Evolutionary conservation across 2,113 vertebrate species (phyloP), one percentile per base, ranked within the genome.

Genomic region (Clarias batrachus): DNA sequence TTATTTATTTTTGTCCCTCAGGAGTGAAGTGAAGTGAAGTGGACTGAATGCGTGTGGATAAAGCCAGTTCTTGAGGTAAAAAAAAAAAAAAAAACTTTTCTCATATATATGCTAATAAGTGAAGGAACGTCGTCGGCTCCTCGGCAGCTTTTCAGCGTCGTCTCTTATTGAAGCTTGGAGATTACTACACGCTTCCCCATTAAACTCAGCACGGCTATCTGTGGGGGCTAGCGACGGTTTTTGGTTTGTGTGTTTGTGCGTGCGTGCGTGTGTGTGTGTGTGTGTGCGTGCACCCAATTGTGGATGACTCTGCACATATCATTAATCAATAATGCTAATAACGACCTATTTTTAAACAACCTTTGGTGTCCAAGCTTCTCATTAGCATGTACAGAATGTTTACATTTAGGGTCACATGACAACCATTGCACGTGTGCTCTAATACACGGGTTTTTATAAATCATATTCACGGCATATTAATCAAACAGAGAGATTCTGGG

Each of bases 31-130:
- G 23, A 78, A 59, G 48, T 17, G 68, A 3, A 66, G 65, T 66
- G 66, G 85, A 52, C 48, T 89, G 87, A 83, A 78, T 23, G 87
- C 87, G 83, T 56, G 21, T 17, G 71, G 78, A 84, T 84, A 56
- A 76, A 87, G 81, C 63, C 82, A 79, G 88, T 89, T 89, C 91
- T 94, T 89, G 89, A 91, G 91, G 94, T 93, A 91, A 85, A 91
- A 90, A 60, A 60, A 33, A 33, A 25, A 52, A 90, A 25, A 52
- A 87, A 90, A 94, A 93, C 90, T 92, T 93, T 94, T 93, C 93
- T 93, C 92, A 95, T 95, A 94, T 95, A 95, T 94, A 95, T 95
- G 94, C 93, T 93, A 95, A 95, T 95, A 92, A 92, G 91, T 89
- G 82, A 89, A 89, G 91, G 90, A 80, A 48, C 56, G 54, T 91